These are phyloP conservation scores for Rattus rattus DNA, from an alignment of 2,113 vertebrate species.

Conservation along the genomic window DNA sequence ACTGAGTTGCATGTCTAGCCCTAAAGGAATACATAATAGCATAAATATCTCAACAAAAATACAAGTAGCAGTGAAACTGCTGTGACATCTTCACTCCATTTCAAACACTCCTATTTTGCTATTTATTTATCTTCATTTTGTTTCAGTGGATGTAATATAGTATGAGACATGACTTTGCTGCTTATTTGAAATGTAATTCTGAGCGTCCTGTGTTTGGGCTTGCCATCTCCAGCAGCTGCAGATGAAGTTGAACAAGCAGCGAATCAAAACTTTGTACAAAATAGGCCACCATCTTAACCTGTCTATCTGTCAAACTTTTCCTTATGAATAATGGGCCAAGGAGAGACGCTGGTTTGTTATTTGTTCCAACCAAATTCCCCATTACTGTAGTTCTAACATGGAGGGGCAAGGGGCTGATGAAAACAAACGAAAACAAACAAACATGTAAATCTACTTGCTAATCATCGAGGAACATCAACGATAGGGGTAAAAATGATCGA, in stretches of 20 bases:
- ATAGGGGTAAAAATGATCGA: neutral
- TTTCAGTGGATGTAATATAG: neutral
- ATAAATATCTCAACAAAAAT: neutral
- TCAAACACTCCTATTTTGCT: neutral
- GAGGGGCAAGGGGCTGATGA: neutral
- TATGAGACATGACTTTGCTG: neutral
- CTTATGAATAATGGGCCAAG: neutral
- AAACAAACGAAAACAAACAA: neutral
- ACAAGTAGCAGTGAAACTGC: neutral
- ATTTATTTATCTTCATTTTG: conserved; percentile 9
- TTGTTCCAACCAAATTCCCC: neutral
- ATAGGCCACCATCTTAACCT: neutral
- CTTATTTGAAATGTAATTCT: conserved; percentile 17
- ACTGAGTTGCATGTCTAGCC: neutral
- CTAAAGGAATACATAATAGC: neutral
- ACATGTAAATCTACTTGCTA: neutral
- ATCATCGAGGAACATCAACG: neutral
- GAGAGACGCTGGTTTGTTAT: neutral
- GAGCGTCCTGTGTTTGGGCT: neutral
- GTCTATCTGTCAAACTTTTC: neutral
- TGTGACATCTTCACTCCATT: neutral
- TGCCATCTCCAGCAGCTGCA: neutral
- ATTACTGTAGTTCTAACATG: neutral
- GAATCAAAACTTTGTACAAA: neutral
- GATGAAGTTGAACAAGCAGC: neutral